A percentile compares a stretch with the other conserved stretches of the same genome.
These are phyloP conservation scores for Pyrochroa serraticornis DNA, from an alignment of 2,888 invertebrate genomes.

Conservation along the genomic window DNA sequence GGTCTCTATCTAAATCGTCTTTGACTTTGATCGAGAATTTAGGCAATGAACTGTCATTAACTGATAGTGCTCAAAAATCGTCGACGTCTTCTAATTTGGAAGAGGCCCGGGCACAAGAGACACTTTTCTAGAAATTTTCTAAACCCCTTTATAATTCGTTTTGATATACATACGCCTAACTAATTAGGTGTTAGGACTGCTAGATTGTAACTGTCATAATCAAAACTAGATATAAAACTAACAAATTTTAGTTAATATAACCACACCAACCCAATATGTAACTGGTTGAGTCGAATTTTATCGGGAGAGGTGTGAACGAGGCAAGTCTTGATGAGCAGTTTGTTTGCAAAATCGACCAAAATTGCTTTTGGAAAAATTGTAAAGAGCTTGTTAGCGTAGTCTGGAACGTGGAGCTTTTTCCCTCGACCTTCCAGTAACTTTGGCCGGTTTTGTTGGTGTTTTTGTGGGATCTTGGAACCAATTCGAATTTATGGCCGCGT, in stretches of 20 bases:
- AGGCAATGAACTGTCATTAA: constrained; percentile 46
- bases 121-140: constrained; percentile 70
- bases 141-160: background rate
- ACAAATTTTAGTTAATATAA: too few relatives aligned
- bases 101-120: constrained; percentile 76
- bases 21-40: constrained; percentile 41
- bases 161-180: background rate
- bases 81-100: constrained; percentile 50
- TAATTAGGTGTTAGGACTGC: constrained; percentile 8
- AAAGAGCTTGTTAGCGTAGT: too few relatives aligned
- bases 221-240: too few relatives aligned
- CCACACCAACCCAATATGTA: too few relatives aligned
- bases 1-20: constrained; percentile 40
- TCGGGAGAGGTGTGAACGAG: too few relatives aligned
- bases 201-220: background rate
- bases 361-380: too few relatives aligned
- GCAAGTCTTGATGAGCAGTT: too few relatives aligned
- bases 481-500: constrained; percentile 15
- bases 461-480: constrained; percentile 1
- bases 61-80: constrained; percentile 44
- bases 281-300: too few relatives aligned
- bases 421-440: too few relatives aligned
- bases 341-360: too few relatives aligned
- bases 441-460: too few relatives aligned
- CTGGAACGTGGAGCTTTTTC: too few relatives aligned